Conservation (phyloP, 2,888 invertebrate species). For the Caenorhabditis auriculariae region DNA sequence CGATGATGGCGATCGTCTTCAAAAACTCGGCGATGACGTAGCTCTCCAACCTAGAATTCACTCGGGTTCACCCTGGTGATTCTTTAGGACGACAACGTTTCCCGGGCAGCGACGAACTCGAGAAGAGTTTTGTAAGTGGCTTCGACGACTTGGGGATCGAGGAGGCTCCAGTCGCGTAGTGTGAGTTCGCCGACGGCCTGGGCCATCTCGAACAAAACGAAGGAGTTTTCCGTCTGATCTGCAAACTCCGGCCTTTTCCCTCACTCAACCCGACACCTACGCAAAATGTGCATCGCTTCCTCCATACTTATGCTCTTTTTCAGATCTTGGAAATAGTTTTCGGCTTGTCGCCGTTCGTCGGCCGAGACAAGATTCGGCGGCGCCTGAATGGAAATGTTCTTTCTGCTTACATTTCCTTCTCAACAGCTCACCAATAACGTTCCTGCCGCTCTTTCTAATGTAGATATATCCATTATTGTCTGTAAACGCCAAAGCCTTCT, state of each 20-base stretch:
- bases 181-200: constrained; percentile 80
- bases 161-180: constrained; percentile 80
- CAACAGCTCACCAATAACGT: constrained; percentile 34
- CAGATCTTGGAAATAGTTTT: constrained; percentile 41
- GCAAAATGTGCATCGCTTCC: constrained; percentile 31
- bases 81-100: constrained; percentile 65
- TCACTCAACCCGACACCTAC: constrained; percentile 11
- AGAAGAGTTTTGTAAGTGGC: constrained; percentile 71
- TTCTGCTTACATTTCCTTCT: neutral
- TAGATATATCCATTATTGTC: constrained; percentile 43
- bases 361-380: constrained; percentile 41
- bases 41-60: constrained; percentile 63
- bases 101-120: constrained; percentile 24
- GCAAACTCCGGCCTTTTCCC: constrained; percentile 9
- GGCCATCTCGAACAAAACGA: constrained; percentile 84
- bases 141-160: constrained; percentile 74
- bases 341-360: constrained; percentile 46
- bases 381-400: constrained; percentile 24
- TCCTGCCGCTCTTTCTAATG: constrained; percentile 49
- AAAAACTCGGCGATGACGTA: constrained; percentile 62
- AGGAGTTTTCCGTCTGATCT: constrained; percentile 68
- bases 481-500: too few relatives aligned
- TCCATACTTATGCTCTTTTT: constrained; percentile 35
- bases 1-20: constrained; percentile 81
- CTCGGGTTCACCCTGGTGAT: neutral